Conservation (phyloP, 1,140 invertebrate genomes). For the Anoplolepis gracilipes region DNA sequence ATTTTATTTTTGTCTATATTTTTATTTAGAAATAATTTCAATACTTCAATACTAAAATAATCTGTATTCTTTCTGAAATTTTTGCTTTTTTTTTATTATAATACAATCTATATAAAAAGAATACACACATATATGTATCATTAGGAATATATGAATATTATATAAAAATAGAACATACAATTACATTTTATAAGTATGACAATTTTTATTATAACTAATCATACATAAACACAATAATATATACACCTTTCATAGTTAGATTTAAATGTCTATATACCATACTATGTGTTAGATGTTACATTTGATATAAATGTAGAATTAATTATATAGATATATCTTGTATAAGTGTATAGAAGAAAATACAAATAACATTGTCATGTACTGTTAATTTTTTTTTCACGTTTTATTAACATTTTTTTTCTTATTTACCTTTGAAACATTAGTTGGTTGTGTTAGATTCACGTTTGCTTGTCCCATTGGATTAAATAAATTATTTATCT, state of each 20-base stretch:
- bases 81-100: neutral
- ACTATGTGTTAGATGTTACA: too few species aligned
- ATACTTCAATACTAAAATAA: conserved; percentile 14
- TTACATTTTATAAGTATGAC: neutral
- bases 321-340: neutral
- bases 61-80: neutral
- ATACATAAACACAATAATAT: neutral
- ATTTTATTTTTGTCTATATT: neutral
- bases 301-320: neutral
- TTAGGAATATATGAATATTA: neutral
- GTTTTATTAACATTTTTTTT: too few species aligned
- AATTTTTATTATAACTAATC: conserved; percentile 15
- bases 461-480: neutral
- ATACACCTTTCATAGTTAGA: neutral
- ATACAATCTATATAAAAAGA: neutral
- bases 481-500: conserved; percentile 29
- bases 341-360: neutral
- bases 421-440: conserved; percentile 6
- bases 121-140: neutral
- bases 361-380: neutral
- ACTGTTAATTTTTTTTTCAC: neutral
- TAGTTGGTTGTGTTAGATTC: neutral
- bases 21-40: neutral
- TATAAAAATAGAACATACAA: neutral
- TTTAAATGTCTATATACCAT: neutral